phyloP scores from a whole-genome alignment of 2,888 invertebrate species.

The Proisotoma minuta region DNA sequence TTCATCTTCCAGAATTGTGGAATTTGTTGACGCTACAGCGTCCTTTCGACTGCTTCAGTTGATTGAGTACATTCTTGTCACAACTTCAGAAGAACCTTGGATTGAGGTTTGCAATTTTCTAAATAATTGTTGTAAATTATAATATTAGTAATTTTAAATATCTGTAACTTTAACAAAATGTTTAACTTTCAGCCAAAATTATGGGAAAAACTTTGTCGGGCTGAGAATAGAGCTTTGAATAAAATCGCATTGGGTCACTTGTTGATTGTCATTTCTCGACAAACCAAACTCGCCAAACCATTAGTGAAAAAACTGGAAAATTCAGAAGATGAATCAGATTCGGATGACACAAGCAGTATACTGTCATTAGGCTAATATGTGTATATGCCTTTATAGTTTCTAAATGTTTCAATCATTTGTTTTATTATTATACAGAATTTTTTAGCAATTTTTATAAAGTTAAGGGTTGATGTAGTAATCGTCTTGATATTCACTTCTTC shows the following conservation, averaged over 20 bases:
- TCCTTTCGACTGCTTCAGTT: neutral
- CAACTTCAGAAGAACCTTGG: neutral
- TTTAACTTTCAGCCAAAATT: neutral
- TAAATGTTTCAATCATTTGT: neutral
- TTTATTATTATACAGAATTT: neutral
- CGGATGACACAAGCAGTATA: neutral
- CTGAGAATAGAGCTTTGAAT: neutral
- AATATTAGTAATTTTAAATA: neutral
- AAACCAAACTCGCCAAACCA: neutral
- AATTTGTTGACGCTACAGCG: neutral
- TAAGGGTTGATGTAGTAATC: neutral
- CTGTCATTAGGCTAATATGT: neutral
- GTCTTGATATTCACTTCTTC: neutral
- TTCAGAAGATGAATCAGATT: neutral
- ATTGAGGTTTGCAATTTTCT: neutral
- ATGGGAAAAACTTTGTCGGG: neutral
- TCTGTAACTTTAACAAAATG: neutral
- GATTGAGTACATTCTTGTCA: neutral
- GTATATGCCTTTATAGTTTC: neutral
- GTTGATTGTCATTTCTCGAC: neutral
- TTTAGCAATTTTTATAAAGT: neutral
- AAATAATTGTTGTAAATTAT: neutral
- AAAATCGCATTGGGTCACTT: neutral
- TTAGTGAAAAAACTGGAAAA: neutral
- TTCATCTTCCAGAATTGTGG: neutral